Base-by-base conservation (phyloP, 2,888 invertebrate species). In the Drosophila seclusa region DNA sequence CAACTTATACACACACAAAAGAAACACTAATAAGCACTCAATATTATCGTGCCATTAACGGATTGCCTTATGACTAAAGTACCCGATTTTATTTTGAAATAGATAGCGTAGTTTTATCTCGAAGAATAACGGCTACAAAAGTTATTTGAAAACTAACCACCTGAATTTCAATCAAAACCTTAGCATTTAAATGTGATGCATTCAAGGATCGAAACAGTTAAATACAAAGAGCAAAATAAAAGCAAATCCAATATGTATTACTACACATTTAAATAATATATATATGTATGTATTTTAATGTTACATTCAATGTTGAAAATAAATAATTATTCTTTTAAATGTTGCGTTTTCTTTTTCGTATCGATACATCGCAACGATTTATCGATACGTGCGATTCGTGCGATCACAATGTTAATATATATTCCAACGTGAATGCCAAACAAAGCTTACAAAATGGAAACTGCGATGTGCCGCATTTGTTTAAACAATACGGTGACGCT, bases 221-320 rank as follows among this genome's bases (percentile, higher is more conserved):
- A 16, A 68, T 58, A 62, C 31, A 63, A 58, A 60, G 68, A 78
- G 45, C 10, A 36, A 54, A 49, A 27, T 24, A 54, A 27, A n/a
- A 36, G 18, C 18, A 13, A 34, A 27, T 54, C 21, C 21, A 60
- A 68, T 62, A 66, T 84, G 61, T 87, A 73, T 58, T 71, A 53
- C 68, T 74, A 84, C 82, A 87, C 65, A 65, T 78, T 74, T 82
- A 57, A 74, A 77, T 65, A 45, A 81, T 78, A 75, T 50, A 82
- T 79, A 70, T 80, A 73, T 68, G 36, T 76, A 62, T 78, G 4
- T 45, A 45, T 76, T 74, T 73, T 68, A 82, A 88, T 88, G 89
- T 86, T 88, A 80, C 79, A 80, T 82, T 73, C 78, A 86, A 83
- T 85, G 91, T 91, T 91, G 89, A 86, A 80, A 83, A 91, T 90